Base-by-base conservation (phyloP, 2,797 vertebrate genomes). In the Dromococcyx pavoninus region DNA sequence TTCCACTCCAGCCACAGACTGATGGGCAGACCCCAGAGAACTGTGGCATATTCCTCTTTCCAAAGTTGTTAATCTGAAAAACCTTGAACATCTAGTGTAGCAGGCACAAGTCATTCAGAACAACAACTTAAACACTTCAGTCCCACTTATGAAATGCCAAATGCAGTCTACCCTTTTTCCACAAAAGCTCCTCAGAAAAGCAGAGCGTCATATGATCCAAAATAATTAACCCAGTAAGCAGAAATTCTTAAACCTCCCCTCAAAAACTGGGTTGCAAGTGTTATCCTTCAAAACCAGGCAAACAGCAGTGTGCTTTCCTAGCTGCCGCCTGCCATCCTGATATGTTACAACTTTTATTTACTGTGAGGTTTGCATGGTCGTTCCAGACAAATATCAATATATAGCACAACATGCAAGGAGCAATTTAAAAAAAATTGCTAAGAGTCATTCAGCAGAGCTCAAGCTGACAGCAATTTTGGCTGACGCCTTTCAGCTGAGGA, bases 131-230 rank as follows among this genome's bases (percentile, higher is more conserved):
- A 77, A 72, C 56, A 41, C 15, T 74, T 76, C 15, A 56, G 51
- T 72, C 28, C 17, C 33, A 32, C 12, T 23, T 56, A 39, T 41
- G 54, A 73, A 89, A 80, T 86, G 39, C 23, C 70, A 75, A 67
- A 79, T 51, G 41, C 27, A 32, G 9, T 10, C 19, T 77, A 39
- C 17, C 25, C 8, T 30, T 9, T 44, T 86, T 35, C 50, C 66
- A 51, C 18, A 44, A 76, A 66, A 87, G 37, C 32, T 87, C 11
- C 35, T 73, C 43, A 53, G 65, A 64, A 77, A 80, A 56, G 33
- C 0, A 0, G 13, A 83, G 32, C 27, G 51, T 16, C 7, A 11
- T 17, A 19, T n/a, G 25, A 66, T 48, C 28, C 27, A 77, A 85
- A 94, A 77, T 17, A 73, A 91, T 76, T 70, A 72, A 46, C 27